Evolutionary conservation across 2,888 invertebrate species (phyloP).

Genomic region (Cotesia congregata): DNA sequence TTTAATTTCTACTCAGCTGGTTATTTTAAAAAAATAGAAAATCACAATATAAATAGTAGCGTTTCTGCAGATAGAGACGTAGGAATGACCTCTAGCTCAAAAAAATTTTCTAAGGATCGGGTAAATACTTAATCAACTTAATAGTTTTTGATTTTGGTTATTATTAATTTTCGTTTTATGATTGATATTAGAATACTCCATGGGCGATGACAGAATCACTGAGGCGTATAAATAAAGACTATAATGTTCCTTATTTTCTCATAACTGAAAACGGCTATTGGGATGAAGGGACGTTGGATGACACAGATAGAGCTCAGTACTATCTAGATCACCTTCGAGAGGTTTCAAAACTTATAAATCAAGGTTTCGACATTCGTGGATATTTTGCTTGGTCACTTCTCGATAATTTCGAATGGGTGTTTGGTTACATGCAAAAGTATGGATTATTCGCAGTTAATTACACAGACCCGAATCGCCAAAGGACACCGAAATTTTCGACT

Average conservation of each 20-base stretch:
- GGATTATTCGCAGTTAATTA: slow-evolving; percentile 81
- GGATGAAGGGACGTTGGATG: slow-evolving; percentile 71
- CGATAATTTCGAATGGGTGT: slow-evolving; percentile 87
- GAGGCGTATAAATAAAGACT: slow-evolving; percentile 71
- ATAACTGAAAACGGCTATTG: slow-evolving; percentile 77
- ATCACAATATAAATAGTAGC: too few species aligned
- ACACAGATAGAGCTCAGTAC: slow-evolving; percentile 70
- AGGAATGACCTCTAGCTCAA: too few species aligned
- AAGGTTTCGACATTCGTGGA: slow-evolving; percentile 66
- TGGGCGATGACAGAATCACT: slow-evolving; percentile 75
- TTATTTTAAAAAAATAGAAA: too few species aligned
- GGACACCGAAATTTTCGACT: slow-evolving; percentile 77
- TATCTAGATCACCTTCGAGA: slow-evolving; percentile 58
- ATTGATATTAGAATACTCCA: slow-evolving; percentile 73
- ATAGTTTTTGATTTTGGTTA: too few species aligned
- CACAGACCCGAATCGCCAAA: slow-evolving; percentile 72
- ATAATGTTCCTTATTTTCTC: slow-evolving; percentile 74
- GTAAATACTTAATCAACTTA: too few species aligned
- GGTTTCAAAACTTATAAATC: slow-evolving; percentile 52
- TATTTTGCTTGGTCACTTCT: slow-evolving; percentile 87
- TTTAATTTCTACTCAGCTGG: neutral
- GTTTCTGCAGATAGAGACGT: too few species aligned
- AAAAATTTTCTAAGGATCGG: too few species aligned
- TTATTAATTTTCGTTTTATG: too few species aligned
- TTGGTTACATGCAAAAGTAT: slow-evolving; percentile 78